phyloP scores from a whole-genome alignment of 1,140 invertebrate species.

The Lithobius niger region DNA sequence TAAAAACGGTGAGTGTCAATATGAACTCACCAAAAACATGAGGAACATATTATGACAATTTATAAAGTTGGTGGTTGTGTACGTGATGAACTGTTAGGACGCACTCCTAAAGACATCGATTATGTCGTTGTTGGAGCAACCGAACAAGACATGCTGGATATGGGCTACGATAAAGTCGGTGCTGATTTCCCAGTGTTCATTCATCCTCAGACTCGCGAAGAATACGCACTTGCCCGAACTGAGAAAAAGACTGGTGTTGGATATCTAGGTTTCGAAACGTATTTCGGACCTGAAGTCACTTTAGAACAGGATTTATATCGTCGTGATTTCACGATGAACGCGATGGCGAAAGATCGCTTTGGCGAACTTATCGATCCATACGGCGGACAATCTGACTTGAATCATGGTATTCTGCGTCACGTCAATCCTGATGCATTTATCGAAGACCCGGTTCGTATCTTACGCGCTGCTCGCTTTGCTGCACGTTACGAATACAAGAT shows the following conservation, averaged over 20 bases:
- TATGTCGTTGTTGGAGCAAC: conserved; percentile 1
- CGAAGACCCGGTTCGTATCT: neutral
- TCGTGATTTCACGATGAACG: neutral
- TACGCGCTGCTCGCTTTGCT: neutral
- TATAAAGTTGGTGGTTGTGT: neutral
- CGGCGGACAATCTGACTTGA: neutral
- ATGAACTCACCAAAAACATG: no score
- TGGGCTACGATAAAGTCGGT: neutral
- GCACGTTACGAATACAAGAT: neutral
- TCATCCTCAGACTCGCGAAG: neutral
- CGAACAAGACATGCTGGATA: neutral
- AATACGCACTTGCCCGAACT: conserved; percentile 1
- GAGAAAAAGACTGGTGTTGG: neutral
- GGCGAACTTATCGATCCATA: conserved; percentile 1
- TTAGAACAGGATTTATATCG: neutral
- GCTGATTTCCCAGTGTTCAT: neutral
- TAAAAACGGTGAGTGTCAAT: no score
- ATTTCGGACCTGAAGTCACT: neutral
- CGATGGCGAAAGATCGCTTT: neutral
- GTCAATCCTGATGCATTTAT: neutral
- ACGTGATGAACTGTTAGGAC: neutral
- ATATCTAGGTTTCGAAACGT: neutral
- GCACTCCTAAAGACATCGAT: neutral
- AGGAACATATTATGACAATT: no score
- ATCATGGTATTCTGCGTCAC: neutral